A percentile compares a stretch with the other conserved stretches of the same genome.
Conservation (phyloP, 2,888 invertebrate genomes). For the Icerya purchasi region DNA sequence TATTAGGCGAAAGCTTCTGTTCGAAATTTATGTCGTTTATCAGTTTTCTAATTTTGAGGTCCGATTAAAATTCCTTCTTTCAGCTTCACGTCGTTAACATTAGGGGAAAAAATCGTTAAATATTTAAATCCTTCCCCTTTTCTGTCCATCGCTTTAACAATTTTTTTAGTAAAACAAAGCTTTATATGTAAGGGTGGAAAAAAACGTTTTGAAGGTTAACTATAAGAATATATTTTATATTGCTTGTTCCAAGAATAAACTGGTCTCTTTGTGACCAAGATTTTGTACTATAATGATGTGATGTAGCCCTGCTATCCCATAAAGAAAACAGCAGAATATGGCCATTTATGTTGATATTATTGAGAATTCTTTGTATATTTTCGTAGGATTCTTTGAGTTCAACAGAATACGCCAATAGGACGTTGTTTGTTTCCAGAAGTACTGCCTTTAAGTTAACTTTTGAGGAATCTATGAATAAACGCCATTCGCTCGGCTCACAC, state of each 20-base stretch:
- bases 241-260: background rate
- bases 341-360: background rate
- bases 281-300: background rate
- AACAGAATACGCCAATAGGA: background rate
- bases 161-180: background rate
- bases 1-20: background rate
- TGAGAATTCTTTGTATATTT: background rate
- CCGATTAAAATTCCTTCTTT: background rate
- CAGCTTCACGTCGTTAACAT: background rate
- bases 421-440: too few relatives aligned
- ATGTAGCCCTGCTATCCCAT: background rate
- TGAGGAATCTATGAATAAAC: background rate
- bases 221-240: background rate
- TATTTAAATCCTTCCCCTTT: background rate
- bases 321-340: background rate
- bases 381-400: background rate
- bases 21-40: background rate
- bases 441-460: background rate
- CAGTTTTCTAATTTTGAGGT: background rate
- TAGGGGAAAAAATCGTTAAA: too few relatives aligned
- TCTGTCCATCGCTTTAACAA: background rate
- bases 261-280: background rate
- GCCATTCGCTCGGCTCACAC: background rate
- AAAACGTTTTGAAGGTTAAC: background rate
- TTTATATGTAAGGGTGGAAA: too few relatives aligned